Evolutionary conservation across 2,797 vertebrate genomes (phyloP).

Genomic region (Numenius phaeopus): DNA sequence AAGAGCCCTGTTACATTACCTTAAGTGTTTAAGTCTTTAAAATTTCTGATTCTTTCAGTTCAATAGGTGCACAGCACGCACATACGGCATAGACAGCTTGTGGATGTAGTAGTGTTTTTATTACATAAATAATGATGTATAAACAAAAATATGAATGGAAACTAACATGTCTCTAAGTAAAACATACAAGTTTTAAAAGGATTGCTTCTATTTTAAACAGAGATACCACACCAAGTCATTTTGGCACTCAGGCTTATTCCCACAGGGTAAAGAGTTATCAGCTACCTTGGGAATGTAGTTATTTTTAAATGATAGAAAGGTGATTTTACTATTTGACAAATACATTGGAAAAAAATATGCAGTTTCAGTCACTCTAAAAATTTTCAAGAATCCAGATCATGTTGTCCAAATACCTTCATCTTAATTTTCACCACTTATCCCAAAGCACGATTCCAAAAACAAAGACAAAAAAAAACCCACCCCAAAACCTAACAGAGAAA

Average conservation of each 20-base stretch:
- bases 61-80: not conserved
- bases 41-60: not conserved
- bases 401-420: not conserved
- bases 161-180: not conserved
- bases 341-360: not conserved
- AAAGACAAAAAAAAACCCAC: not conserved
- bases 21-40: not conserved
- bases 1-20: not conserved
- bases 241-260: not conserved
- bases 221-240: not conserved
- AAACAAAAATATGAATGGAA: not conserved
- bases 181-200: not conserved
- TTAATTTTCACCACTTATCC: not conserved
- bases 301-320: not conserved
- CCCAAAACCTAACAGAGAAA: not conserved
- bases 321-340: not conserved
- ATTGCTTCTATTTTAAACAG: not conserved
- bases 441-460: rapidly evolving
- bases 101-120: not conserved
- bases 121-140: not conserved
- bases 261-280: not conserved
- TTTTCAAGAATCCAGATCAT: not conserved
- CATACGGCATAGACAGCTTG: rapidly evolving
- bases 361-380: not conserved
- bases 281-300: not conserved